Base-by-base conservation (phyloP, 2,888 invertebrate species). In the Lampropteryx suffumata region DNA sequence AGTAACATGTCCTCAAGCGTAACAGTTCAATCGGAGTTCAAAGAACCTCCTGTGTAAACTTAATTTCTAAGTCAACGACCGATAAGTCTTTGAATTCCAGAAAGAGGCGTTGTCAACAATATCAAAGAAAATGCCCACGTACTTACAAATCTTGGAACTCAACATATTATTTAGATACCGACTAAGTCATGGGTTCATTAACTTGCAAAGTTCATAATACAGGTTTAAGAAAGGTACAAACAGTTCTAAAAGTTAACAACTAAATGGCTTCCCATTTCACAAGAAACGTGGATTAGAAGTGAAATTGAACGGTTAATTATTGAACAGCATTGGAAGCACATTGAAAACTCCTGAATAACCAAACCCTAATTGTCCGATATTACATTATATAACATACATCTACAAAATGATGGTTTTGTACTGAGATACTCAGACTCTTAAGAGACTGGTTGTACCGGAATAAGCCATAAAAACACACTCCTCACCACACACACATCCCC, bases 71-170 rank as follows among this genome's bases (percentile, higher is more conserved):
- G 43, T 34, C 47, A 47, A 48, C 30, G 30, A 35, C 29, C 41
- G 30, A 28, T 11, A 48, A 48, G 40, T 35, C 41, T 41, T 39
- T 39, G 46, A 46, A 34, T 53, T 37, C 44, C 40, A 49, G 34
- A 52, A 47, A 24, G 46, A 40, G 24, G 26, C 33, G 45, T 21
- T 43, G 40, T 41, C 43, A 42, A 47, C 36, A 51, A 47, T 42
- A 52, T 50, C 50, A 53, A 46, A 46, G 55, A 49, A 42, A 50
- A 37, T 58, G 29, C 43, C 13, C 36, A 47, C 44, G 45, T 47
- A 47, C n/a, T n/a, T n/a, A n/a, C 55, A 48, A 43, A 10, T 26
- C 5, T 10, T 34, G 34, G 34, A 17, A n/a, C 21, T 4, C 21
- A 7, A 26, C 36, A 11, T 26, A 30, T 24, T 42, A 42, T 26